Base-by-base conservation (phyloP, 2,888 invertebrate species). In the Athetis lepigone region DNA sequence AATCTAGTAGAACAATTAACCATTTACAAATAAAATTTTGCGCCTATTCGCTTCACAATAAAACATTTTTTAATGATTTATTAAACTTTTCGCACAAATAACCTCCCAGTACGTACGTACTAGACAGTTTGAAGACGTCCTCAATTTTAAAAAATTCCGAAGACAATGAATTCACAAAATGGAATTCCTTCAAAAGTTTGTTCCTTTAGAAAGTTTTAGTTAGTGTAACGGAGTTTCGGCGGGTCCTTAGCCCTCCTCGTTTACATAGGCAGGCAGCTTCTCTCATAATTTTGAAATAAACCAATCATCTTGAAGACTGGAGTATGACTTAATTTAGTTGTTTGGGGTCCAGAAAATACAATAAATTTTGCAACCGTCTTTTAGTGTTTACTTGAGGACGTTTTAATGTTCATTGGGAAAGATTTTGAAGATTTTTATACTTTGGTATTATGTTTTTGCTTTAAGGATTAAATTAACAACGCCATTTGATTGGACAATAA, bases 161-260 rank as follows among this genome's bases (percentile, higher is more conserved):
- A 67, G 63, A 71, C 58, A 62, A 71, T 75, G 71, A 77, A 77
- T 77, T 79, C 64, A 40, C 61, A 77, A 68, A 77, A 79, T 62
- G 65, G 61, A 79, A 78, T 72, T 76, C 72, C 62, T 58, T 73
- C 58, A 58, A 27, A 69, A 75, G 45, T 77, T 75, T 69, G 62
- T 63, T 62, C 51, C 55, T 52, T 42, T 40, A 54, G 59, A 71
- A 76, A 79, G 74, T 78, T 78, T 59, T 49, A 73, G 78, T 79
- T 66, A 52, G 63, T 66, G 18, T 79, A 73, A 75, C 75, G 45
- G 56, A 79, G 77, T 77, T 77, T 61, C 45, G 40, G 70, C 50
- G 50, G 58, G 58, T 66, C 66, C 66, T 75, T 50, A 23, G 50
- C 39, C 45, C 42, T 57, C 45, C 42, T 57, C 65, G 55, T 74